Evolutionary conservation across 2,888 invertebrate species (phyloP).

Genomic region (Penaeus monodon): DNA sequence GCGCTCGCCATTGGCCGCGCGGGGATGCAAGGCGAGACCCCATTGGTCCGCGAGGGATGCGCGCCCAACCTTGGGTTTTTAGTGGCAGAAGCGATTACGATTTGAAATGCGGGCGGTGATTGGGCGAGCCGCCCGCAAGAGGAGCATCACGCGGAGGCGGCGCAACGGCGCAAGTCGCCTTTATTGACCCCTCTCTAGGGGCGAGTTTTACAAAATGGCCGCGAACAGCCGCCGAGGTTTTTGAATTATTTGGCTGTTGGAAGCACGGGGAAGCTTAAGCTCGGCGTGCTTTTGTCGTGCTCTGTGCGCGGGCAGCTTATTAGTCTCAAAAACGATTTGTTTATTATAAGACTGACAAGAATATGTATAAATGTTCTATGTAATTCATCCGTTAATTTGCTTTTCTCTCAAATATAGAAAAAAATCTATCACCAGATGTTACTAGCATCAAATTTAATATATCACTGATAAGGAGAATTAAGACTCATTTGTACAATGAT

Average conservation of each 20-base stretch:
- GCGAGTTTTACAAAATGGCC: slow-evolving; percentile 52
- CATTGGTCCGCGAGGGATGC: slow-evolving; percentile 7
- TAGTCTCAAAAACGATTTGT: too few species aligned
- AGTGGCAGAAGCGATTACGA: background rate
- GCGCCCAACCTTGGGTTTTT: background rate
- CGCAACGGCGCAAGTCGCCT: slow-evolving; percentile 18
- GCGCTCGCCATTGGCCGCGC: slow-evolving; percentile 41
- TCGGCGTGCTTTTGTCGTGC: too few species aligned
- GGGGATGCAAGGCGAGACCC: slow-evolving; percentile 1
- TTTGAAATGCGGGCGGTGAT: slow-evolving; percentile 15
- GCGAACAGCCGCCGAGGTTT: background rate
- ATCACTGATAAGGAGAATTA: slow-evolving; percentile 28
- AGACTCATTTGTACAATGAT: slow-evolving; percentile 48
- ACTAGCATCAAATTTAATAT: background rate
- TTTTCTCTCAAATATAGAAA: too few species aligned
- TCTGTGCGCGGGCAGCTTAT: too few species aligned
- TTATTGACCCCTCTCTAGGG: slow-evolving; percentile 44
- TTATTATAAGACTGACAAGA: too few species aligned
- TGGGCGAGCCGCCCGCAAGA: background rate
- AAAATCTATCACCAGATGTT: too few species aligned
- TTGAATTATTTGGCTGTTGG: too few species aligned
- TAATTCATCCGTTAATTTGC: too few species aligned
- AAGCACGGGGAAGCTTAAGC: too few species aligned
- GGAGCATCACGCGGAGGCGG: slow-evolving; percentile 9
- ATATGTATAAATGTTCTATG: too few species aligned